Conservation (phyloP, 2,888 invertebrate genomes). For the Hedychridium roseum region DNA sequence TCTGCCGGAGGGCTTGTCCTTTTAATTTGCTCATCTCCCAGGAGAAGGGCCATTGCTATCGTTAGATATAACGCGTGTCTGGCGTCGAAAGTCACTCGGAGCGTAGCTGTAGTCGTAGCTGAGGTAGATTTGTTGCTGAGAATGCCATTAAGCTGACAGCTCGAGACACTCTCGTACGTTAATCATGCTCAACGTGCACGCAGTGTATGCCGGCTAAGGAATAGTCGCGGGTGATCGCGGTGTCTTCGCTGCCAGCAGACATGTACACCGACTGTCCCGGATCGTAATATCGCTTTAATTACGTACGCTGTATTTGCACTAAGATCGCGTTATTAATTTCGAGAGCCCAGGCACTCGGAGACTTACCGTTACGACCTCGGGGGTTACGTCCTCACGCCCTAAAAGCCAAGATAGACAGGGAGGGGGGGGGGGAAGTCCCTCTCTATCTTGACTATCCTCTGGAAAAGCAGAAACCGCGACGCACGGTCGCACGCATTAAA, state of each 20-base stretch:
- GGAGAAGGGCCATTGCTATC: no score
- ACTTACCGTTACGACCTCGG: constrained; percentile 50
- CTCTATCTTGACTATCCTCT: background rate
- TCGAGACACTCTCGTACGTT: no score
- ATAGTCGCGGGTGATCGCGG: no score
- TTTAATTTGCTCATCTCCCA: no score
- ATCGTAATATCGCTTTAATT: constrained; percentile 57
- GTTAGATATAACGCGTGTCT: no score
- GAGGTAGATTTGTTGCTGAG: no score
- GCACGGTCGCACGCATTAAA: background rate
- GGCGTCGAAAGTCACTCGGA: no score
- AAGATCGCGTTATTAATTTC: constrained; percentile 57
- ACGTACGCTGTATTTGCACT: constrained; percentile 51
- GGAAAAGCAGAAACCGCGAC: background rate
- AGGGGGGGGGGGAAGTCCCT: constrained; percentile 1
- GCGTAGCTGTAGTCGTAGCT: no score
- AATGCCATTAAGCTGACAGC: no score
- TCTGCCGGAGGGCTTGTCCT: no score
- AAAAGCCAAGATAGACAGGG: background rate
- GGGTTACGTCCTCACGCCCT: constrained; percentile 29
- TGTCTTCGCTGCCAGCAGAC: background rate
- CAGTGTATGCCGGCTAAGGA: no score
- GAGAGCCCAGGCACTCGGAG: constrained; percentile 42
- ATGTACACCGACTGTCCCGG: constrained; percentile 23
- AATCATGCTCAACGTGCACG: no score